Conservation (phyloP, 2,888 invertebrate species). For the Tenthredo livida region DNA sequence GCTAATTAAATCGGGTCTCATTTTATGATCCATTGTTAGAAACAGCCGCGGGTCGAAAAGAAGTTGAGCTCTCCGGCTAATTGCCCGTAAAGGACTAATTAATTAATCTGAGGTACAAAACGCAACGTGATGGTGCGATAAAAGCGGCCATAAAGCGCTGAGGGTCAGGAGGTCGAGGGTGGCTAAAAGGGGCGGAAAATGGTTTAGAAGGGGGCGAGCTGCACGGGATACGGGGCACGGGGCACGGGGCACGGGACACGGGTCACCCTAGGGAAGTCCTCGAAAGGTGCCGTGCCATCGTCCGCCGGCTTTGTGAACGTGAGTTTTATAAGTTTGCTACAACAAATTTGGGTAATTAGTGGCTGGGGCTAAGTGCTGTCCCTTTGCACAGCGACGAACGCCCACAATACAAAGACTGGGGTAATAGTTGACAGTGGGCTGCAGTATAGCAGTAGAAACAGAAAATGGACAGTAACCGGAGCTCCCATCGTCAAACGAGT, state of each 20-base stretch:
- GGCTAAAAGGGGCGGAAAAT: constrained; percentile 18
- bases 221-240: background rate
- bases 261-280: constrained; percentile 40
- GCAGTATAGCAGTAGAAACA: background rate
- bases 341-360: constrained; percentile 40
- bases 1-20: constrained; percentile 53
- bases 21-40: constrained; percentile 52
- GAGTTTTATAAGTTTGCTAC: constrained; percentile 38
- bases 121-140: constrained; percentile 55
- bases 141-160: constrained; percentile 53
- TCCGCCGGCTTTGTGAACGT: constrained; percentile 21
- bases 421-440: constrained; percentile 17
- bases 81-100: constrained; percentile 56
- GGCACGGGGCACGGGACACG: background rate
- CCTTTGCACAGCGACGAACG: constrained; percentile 11
- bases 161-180: constrained; percentile 27
- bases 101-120: constrained; percentile 56
- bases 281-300: background rate
- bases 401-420: background rate
- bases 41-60: constrained; percentile 52
- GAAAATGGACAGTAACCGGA: constrained; percentile 3
- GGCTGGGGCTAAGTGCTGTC: constrained; percentile 17
- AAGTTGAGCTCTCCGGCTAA: constrained; percentile 53
- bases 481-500: background rate
- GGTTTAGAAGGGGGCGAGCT: background rate